Base-by-base conservation (phyloP, 2,113 vertebrate genomes). In the Lampris incognitus region DNA sequence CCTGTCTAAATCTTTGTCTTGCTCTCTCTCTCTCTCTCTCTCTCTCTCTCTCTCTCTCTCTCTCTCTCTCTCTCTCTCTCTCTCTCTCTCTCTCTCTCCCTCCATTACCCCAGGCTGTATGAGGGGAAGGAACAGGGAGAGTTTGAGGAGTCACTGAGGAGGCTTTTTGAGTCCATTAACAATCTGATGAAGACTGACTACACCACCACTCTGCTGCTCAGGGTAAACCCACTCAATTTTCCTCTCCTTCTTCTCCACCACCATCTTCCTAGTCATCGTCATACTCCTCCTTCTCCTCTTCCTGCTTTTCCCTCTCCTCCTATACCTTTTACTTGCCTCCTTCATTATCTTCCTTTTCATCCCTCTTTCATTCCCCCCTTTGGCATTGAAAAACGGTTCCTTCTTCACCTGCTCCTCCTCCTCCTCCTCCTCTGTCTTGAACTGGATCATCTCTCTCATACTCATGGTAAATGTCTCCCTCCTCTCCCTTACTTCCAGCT, bases 151-250 rank as follows among this genome's bases (percentile, higher is more conserved):
- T 98, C 97, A 2, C 95, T 99, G 93, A 96, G 94, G 78, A 94
- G 91, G 42, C 96, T 99, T 76, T 99, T 99, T 90, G 96, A 98
- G 91, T 98, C 98, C 78, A 98, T 99, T 92, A 99, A 98, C 93
- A 97, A 94, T 66, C 88, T 99, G 90, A 99, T 99, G 97, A 97
- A 90, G 92, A 96, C 96, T 51, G 95, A 97, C 64, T 87, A 94
- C 87, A 94, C 94, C 87, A 97, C 96, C 83, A 95, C 96, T 37
- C 94, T 97, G 81, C 93, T 99, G 79, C 89, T 95, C 81, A 95
- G 97, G 97, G 97, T 99, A 86, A 72, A 64, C 59, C 67, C 9
- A 9, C 50, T 1, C 9, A 1, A 44, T 69, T 59, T 51, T 48
- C 36, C 8, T 39, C 10, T 48, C 49, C 50, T 13, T 37, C 6